Evolutionary conservation across 2,888 invertebrate genomes (phyloP).

Genomic region (Himalopsyche tibetana): DNA sequence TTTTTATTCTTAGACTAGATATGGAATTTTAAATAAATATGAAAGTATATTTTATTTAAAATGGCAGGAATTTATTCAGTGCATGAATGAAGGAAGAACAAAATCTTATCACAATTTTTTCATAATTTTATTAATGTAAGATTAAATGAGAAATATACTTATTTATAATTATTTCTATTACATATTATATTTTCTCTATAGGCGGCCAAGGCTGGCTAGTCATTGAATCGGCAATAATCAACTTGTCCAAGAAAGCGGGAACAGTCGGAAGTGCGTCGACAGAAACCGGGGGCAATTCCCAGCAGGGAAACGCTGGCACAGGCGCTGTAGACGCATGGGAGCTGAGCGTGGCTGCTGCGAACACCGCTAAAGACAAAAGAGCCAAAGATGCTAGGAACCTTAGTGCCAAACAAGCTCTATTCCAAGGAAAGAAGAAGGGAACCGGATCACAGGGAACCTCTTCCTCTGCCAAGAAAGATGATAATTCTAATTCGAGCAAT

Average conservation of each 20-base stretch:
- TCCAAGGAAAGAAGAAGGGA: slow-evolving; percentile 70
- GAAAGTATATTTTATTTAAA: too few species aligned
- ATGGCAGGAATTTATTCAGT: too few species aligned
- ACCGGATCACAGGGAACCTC: slow-evolving; percentile 64
- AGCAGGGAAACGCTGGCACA: slow-evolving; percentile 76
- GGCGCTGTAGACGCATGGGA: slow-evolving; percentile 87
- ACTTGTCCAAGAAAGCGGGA: slow-evolving; percentile 28
- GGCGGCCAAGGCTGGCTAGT: slow-evolving; percentile 22
- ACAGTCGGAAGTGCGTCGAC: neutral
- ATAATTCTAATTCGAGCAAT: slow-evolving; percentile 51
- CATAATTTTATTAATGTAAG: too few species aligned
- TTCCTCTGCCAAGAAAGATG: slow-evolving; percentile 57
- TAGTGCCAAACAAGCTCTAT: slow-evolving; percentile 72
- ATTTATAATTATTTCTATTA: neutral
- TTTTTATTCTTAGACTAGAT: neutral
- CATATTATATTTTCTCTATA: neutral
- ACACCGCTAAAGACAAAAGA: slow-evolving; percentile 92
- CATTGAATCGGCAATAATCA: slow-evolving; percentile 32
- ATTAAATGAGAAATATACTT: too few species aligned
- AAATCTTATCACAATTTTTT: too few species aligned
- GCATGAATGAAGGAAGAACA: too few species aligned
- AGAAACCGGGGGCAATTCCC: neutral
- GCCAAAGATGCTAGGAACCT: slow-evolving; percentile 89
- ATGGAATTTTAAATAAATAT: too few species aligned
- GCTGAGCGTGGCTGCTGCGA: slow-evolving; percentile 90